Evolutionary conservation across 2,113 vertebrate species (phyloP).

Genomic region (Pollimyrus isidori): DNA sequence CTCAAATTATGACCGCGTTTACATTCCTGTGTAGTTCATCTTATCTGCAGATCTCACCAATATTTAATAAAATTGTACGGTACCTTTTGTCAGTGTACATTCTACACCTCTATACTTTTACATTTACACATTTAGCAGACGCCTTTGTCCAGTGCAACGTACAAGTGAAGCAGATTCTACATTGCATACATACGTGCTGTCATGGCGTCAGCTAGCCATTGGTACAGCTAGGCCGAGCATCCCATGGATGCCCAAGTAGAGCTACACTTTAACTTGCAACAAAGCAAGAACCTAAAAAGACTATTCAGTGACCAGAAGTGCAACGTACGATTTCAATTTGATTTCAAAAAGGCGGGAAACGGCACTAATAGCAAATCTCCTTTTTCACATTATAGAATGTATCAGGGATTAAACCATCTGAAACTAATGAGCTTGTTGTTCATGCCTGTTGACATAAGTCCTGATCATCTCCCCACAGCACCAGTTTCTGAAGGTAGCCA

Average conservation of each 20-base stretch:
- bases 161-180: not conserved
- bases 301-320: not conserved
- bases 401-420: not conserved
- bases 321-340: not conserved
- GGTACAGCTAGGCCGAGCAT: not conserved
- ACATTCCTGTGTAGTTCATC: not conserved
- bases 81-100: not conserved
- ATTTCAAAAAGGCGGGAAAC: not conserved
- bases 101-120: not conserved
- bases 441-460: not conserved
- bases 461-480: slow-evolving; percentile 61
- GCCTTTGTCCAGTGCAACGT: not conserved
- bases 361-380: not conserved
- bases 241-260: not conserved
- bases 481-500: slow-evolving; percentile 95
- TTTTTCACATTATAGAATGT: not conserved
- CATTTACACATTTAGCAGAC: not conserved
- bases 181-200: not conserved
- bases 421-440: not conserved
- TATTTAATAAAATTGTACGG: not conserved
- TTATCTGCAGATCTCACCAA: not conserved
- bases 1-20: not conserved
- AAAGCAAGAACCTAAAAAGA: not conserved
- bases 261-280: not conserved
- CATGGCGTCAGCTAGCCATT: not conserved